Conservation (phyloP, 37 sponge, comb jelly and placozoan genomes). For the Halichondria panicea region DNA sequence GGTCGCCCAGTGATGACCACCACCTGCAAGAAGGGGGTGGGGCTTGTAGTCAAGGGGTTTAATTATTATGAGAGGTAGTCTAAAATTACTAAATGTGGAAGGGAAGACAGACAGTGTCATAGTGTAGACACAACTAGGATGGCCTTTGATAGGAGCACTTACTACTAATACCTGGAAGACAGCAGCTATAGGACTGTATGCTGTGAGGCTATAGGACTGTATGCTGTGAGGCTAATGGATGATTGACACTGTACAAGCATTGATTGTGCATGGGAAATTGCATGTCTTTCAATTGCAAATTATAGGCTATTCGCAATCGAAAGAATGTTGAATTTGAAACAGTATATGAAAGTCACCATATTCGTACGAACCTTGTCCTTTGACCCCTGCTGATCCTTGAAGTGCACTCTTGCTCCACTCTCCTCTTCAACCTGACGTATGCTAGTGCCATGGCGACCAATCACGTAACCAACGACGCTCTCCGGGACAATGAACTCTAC, state of each 20-base stretch:
- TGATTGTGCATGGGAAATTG: no score
- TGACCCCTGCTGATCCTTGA: conserved; percentile 21
- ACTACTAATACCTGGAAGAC: no score
- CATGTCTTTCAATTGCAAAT: neutral
- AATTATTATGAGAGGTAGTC: no score
- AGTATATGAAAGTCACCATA: neutral
- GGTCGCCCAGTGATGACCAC: conserved; percentile 24
- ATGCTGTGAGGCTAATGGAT: no score
- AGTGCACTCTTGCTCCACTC: conserved; percentile 17
- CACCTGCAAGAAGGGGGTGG: neutral
- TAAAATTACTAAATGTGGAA: no score
- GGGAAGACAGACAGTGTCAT: no score
- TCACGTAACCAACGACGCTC: conserved; percentile 24
- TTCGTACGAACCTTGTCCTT: conserved; percentile 14
- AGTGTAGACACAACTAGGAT: no score
- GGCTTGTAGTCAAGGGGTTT: no score
- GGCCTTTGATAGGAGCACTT: no score
- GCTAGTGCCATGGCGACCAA: conserved; percentile 34
- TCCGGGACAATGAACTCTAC: conserved; percentile 35
- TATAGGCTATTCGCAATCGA: neutral
- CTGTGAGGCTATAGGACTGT: no score
- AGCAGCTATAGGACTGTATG: no score
- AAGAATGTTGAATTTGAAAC: neutral
- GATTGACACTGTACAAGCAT: no score
- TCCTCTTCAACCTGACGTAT: conserved; percentile 35